Evolutionary conservation across 2,797 vertebrate species (phyloP), one percentile per base, ranked within the genome.

Genomic region (Argyrosomus regius): DNA sequence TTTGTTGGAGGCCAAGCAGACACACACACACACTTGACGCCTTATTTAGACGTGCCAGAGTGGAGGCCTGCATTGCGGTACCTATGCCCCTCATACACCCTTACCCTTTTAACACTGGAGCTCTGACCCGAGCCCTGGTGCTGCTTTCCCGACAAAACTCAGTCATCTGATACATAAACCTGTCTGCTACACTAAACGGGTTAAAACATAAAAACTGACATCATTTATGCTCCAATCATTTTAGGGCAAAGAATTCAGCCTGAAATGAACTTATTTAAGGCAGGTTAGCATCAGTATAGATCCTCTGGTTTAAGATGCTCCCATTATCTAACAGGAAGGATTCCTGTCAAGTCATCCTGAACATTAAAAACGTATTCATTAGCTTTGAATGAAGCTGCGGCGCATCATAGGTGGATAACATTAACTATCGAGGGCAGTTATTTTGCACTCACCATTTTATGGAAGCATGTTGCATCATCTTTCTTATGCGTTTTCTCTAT

Each of bases 11-110:
- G 71, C 78, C 87, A 78, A 69, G 39, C 69, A 13, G 70, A 62
- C 72, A 72, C 83, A 79, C 82, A 70, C 83, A 82, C 75, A 83
- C 80, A 71, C 72, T 61, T 50, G 28, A 81, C 53, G 77, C 93
- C 92, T 93, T 94, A 92, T 94, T 93, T 94, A 93, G 92, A 90
- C 66, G 84, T 91, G 88, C 77, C 80, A 77, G 77, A 89, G 87
- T 73, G 65, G 77, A 91, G 81, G 87, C 53, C 92, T 92, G 92
- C 92, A 92, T 80, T 92, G 91, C 92, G 56, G 88, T 85, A 86
- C 88, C 77, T 77, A 78, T 83, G 81, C 83, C 77, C 78, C 87
- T 86, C 81, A 72, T 52, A 73, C 81, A 85, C 87, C 58, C 81
- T 84, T 85, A 86, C 78, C 87, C 87, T 90, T 91, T 89, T 77